These are phyloP conservation scores for Lates japonicus DNA, from an alignment of 2,797 vertebrate species.

Conservation along the genomic window DNA sequence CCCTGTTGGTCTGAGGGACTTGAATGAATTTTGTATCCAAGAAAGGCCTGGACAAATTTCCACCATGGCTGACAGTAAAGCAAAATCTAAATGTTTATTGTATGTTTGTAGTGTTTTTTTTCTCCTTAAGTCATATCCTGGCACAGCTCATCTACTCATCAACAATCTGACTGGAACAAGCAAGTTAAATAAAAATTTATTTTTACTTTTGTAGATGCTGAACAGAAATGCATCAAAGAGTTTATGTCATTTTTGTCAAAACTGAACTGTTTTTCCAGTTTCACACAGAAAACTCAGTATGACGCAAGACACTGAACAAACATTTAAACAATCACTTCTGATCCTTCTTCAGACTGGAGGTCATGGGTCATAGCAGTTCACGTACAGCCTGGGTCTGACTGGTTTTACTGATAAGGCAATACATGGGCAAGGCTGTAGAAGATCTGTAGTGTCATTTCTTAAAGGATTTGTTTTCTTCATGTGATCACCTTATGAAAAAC, in stretches of 20 bases:
- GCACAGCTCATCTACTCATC: background rate
- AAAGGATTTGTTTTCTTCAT: background rate
- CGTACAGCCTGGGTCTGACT: background rate
- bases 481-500: background rate
- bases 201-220: background rate
- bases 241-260: background rate
- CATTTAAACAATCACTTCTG: slow-evolving; percentile 26
- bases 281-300: slow-evolving; percentile 28
- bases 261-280: slow-evolving; percentile 27
- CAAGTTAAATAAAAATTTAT: too few species aligned
- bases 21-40: background rate
- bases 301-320: slow-evolving; percentile 30
- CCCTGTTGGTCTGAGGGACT: background rate
- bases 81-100: background rate
- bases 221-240: background rate
- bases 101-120: background rate
- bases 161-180: background rate
- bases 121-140: too few species aligned
- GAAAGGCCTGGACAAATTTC: background rate
- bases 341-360: background rate
- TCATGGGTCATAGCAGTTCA: slow-evolving; percentile 7
- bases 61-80: background rate
- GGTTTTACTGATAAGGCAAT: background rate
- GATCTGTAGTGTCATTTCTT: background rate
- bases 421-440: background rate